These are phyloP conservation scores for Okapia johnstoni DNA, from an alignment of 2,113 vertebrate species.

Conservation along the genomic window DNA sequence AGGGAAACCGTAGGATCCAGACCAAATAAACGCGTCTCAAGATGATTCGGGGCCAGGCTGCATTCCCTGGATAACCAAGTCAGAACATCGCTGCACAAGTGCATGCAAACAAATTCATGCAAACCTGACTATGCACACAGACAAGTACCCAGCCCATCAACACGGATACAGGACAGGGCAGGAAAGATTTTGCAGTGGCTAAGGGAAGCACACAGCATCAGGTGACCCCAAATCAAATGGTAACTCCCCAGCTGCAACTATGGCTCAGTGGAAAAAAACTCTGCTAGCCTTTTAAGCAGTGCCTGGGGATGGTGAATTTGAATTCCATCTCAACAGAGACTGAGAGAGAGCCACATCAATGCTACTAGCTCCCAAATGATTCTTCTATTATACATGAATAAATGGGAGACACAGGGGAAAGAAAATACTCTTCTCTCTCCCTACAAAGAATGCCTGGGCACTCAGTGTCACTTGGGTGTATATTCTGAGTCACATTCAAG, in stretches of 20 bases:
- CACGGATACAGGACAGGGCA: fast-evolving
- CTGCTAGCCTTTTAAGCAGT: background rate
- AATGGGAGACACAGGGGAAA: background rate
- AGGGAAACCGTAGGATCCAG: conserved; percentile 4
- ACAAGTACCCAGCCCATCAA: no score
- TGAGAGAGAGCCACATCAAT: background rate
- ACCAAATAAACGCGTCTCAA: background rate
- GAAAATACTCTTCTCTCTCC: background rate
- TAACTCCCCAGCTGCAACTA: no score
- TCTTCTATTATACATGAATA: background rate
- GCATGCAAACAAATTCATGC: fast-evolving
- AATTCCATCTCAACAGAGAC: background rate
- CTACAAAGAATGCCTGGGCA: background rate
- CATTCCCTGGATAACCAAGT: background rate
- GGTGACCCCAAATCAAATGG: background rate
- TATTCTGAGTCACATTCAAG: background rate
- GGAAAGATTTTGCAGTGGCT: background rate
- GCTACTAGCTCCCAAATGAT: background rate
- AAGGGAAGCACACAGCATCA: background rate
- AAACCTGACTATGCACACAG: fast-evolving
- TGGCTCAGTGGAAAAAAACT: background rate
- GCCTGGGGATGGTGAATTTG: background rate
- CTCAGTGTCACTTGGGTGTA: background rate
- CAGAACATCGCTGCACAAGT: background rate
- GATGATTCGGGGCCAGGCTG: background rate